phyloP scores from a whole-genome alignment of 2,113 vertebrate species.

The Ictalurus punctatus region DNA sequence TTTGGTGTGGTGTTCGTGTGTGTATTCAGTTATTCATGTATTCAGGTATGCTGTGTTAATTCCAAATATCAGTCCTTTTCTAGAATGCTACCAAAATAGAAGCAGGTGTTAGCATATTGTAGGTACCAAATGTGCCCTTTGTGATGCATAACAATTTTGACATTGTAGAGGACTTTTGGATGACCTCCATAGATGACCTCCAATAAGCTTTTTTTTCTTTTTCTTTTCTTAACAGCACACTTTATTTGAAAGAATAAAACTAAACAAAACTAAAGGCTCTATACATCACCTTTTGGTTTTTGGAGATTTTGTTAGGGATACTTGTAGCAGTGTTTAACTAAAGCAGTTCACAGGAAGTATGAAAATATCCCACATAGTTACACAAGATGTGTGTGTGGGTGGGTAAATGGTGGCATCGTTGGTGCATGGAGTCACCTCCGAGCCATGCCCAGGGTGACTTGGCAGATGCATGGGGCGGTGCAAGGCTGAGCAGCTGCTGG shows the following conservation, averaged over 20 bases:
- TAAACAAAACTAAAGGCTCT: not conserved
- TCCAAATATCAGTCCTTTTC: not conserved
- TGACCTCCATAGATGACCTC: not conserved
- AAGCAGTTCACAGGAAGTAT: not conserved
- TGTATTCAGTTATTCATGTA: not conserved
- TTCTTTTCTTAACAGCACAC: not conserved
- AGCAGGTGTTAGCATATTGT: not conserved
- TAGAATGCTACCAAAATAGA: not conserved
- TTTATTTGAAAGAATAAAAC: not conserved
- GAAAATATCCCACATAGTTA: not conserved
- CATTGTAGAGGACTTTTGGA: not conserved
- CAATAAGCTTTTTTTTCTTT: not conserved
- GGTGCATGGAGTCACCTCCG: conserved; percentile 61
- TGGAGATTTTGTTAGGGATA: not conserved
- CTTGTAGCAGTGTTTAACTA: not conserved
- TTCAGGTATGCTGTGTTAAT: not conserved
- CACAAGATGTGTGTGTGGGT: not conserved
- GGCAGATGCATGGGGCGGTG: conserved; percentile 64
- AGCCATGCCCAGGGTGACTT: conserved; percentile 62
- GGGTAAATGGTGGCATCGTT: not conserved
- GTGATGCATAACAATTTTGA: not conserved
- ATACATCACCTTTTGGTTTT: not conserved
- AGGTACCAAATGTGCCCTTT: not conserved
- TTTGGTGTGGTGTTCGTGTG: not conserved
- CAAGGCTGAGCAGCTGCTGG: conserved; percentile 67